Evolutionary conservation across 2,888 invertebrate species (phyloP).

Genomic region (Diploptera punctata): DNA sequence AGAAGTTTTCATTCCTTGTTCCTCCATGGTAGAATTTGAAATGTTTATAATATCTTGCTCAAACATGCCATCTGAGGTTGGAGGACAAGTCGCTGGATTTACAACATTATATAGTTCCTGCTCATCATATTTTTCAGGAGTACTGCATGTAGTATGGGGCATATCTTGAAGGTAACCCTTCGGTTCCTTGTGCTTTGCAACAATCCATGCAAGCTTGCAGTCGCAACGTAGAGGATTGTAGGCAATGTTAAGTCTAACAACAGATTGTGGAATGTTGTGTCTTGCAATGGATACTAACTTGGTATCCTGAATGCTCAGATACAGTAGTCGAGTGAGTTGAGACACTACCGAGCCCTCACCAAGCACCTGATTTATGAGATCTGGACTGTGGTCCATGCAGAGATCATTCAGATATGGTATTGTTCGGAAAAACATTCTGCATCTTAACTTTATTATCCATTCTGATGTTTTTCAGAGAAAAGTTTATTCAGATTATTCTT

Average conservation of each 20-base stretch:
- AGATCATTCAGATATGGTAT: too few species aligned
- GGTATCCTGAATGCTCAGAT: slow-evolving; percentile 28
- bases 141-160: too few species aligned
- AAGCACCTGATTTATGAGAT: slow-evolving; percentile 21
- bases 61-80: too few species aligned
- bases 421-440: too few species aligned
- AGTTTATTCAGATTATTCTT: neutral
- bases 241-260: slow-evolving; percentile 23
- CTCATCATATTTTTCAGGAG: too few species aligned
- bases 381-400: slow-evolving; percentile 33
- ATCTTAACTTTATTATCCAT: too few species aligned
- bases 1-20: neutral
- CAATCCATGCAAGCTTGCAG: slow-evolving; percentile 36
- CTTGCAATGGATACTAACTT: slow-evolving; percentile 21
- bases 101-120: too few species aligned
- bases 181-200: too few species aligned
- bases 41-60: too few species aligned
- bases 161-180: too few species aligned
- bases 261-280: slow-evolving; percentile 18
- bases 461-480: slow-evolving; percentile 23
- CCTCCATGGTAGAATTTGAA: too few species aligned
- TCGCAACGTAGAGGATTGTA: slow-evolving; percentile 35
- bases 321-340: neutral
- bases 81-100: too few species aligned
- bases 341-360: slow-evolving; percentile 14